Evolutionary conservation across 2,113 vertebrate genomes (phyloP).

Genomic region (Coptodon bakossiorum): DNA sequence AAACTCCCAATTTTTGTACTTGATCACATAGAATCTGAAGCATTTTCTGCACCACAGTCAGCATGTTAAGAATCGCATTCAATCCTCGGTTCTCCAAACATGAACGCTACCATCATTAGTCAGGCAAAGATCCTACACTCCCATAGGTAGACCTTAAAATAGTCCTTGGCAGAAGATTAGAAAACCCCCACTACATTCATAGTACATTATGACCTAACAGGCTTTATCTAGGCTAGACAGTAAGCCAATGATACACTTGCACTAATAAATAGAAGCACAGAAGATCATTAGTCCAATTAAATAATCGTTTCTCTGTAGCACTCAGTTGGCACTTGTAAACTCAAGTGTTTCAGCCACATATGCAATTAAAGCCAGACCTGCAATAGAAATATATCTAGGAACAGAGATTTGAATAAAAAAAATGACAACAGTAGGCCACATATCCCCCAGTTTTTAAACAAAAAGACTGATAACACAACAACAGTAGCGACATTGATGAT

Average conservation of each 20-base stretch:
- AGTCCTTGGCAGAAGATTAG: neutral
- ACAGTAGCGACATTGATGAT: neutral
- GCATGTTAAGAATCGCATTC: neutral
- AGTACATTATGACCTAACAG: neutral
- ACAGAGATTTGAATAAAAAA: neutral
- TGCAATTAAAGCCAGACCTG: neutral
- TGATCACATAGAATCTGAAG: neutral
- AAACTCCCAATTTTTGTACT: neutral
- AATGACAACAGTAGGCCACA: neutral
- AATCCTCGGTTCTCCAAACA: accelerated
- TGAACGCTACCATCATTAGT: neutral
- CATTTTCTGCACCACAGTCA: neutral
- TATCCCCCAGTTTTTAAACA: neutral
- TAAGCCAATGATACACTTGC: neutral
- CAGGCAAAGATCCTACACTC: neutral
- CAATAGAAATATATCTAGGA: neutral
- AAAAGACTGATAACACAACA: neutral
- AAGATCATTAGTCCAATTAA: neutral
- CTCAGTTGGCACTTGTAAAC: neutral
- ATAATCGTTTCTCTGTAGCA: neutral
- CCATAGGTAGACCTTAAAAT: neutral
- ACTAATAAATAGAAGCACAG: accelerated
- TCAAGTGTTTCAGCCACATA: neutral
- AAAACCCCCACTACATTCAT: neutral
- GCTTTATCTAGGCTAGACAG: neutral